Conservation (phyloP, 2,888 invertebrate genomes). For the Nectonema munidae region DNA sequence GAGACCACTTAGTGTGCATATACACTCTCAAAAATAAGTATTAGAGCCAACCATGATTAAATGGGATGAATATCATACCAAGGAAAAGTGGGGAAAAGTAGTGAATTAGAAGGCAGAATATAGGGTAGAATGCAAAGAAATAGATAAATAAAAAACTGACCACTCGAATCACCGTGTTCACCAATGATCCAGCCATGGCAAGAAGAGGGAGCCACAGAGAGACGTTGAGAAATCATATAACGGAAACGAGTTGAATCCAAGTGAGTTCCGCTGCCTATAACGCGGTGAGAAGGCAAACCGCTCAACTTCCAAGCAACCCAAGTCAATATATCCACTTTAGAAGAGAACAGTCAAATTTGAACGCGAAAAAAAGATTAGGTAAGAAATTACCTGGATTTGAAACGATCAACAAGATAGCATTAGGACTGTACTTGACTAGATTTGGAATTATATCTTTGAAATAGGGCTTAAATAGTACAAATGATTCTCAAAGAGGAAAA, state of each 20-base stretch:
- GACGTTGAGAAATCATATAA: constrained; percentile 45
- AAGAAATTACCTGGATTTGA: constrained; percentile 37
- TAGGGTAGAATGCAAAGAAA: no score
- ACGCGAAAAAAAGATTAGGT: not conserved
- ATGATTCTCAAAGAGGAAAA: not conserved
- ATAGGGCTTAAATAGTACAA: not conserved
- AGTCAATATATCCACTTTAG: constrained; percentile 47
- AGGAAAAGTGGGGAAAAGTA: no score
- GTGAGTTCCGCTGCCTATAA: constrained; percentile 68
- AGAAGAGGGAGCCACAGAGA: constrained; percentile 45
- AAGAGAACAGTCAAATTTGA: not conserved
- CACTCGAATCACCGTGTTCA: constrained; percentile 62
- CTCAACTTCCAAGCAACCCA: constrained; percentile 78
- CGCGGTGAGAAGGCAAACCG: constrained; percentile 48
- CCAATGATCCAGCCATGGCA: constrained; percentile 74
- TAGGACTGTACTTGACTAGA: constrained; percentile 46
- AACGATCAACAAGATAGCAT: constrained; percentile 49
- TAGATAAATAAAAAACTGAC: constrained; percentile 27
- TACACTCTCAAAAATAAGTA: no score
- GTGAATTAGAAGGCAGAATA: no score
- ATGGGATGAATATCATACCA: no score
- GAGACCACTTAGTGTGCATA: no score
- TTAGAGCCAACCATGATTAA: no score
- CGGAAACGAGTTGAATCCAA: constrained; percentile 63
- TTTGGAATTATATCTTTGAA: constrained; percentile 37